phyloP scores from a whole-genome alignment of 2,888 invertebrate genomes.

The Lochmaea crataegi region DNA sequence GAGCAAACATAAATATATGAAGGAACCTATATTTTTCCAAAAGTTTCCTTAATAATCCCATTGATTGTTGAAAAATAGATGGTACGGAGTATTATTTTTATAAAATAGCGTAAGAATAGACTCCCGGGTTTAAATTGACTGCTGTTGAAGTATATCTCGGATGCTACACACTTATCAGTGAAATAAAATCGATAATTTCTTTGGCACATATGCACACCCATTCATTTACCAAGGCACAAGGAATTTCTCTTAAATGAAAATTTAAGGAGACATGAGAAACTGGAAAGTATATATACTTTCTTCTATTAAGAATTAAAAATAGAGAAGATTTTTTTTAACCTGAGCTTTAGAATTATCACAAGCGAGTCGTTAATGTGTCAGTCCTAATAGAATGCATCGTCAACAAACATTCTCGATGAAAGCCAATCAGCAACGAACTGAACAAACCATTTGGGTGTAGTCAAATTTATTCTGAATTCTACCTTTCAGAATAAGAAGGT shows the following conservation, averaged over 20 bases:
- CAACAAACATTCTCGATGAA: no score
- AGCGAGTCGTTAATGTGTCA: no score
- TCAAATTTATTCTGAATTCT: no score
- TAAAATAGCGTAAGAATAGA: conserved; percentile 18
- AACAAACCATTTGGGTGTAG: no score
- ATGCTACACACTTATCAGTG: conserved; percentile 18
- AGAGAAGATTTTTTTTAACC: neutral
- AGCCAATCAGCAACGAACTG: no score
- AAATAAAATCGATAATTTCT: conserved; percentile 25
- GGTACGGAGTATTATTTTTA: conserved; percentile 16
- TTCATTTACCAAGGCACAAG: no score
- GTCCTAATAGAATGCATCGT: no score
- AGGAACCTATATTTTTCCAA: neutral
- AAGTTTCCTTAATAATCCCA: neutral
- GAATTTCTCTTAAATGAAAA: no score
- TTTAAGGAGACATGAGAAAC: neutral
- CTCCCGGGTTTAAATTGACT: conserved; percentile 15
- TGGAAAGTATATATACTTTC: neutral
- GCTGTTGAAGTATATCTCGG: conserved; percentile 20
- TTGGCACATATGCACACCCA: conserved; percentile 24
- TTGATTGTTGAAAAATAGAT: conserved; percentile 9
- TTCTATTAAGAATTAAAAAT: neutral
- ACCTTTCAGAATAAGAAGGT: no score
- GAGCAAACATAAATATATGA: neutral
- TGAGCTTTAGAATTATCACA: neutral